phyloP scores from a whole-genome alignment of 1,140 invertebrate genomes.

The Neoseiulus cucumeris region DNA sequence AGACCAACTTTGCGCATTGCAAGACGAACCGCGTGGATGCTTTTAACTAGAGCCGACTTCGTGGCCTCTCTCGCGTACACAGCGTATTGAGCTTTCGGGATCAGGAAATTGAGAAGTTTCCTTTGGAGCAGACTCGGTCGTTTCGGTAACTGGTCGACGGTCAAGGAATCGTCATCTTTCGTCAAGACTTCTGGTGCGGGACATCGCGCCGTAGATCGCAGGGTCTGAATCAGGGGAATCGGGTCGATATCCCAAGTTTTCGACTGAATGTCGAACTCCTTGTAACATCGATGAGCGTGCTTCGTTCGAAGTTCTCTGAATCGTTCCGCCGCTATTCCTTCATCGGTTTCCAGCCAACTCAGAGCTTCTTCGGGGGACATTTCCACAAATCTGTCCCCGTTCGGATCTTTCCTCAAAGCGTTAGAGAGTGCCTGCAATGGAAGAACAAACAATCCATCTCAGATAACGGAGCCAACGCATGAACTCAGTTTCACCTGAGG shows the following conservation, averaged over 20 bases:
- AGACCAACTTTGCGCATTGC: too few species aligned
- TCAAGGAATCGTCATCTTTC: neutral
- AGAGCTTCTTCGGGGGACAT: neutral
- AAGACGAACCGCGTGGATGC: too few species aligned
- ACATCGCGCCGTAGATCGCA: slow-evolving; percentile 29
- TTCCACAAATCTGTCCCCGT: neutral
- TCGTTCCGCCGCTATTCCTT: slow-evolving; percentile 26
- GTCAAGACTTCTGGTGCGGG: neutral
- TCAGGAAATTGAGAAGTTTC: too few species aligned
- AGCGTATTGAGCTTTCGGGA: too few species aligned
- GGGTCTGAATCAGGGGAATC: slow-evolving; percentile 38
- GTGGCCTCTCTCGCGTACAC: too few species aligned
- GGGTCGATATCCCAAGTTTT: slow-evolving; percentile 45
- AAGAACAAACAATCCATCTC: neutral
- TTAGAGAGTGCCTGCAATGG: neutral
- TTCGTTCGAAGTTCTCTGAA: slow-evolving; percentile 40
- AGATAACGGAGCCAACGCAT: neutral
- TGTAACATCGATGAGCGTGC: slow-evolving; percentile 49
- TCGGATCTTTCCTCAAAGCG: neutral
- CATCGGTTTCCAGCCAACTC: neutral
- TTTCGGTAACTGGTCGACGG: too few species aligned
- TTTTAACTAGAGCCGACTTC: too few species aligned
- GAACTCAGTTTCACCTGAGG: neutral
- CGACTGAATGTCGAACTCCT: slow-evolving; percentile 47
- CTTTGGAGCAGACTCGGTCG: too few species aligned